phyloP scores from a whole-genome alignment of 37 sponge, comb jelly and placozoan species.

The Axinella damicornis region DNA sequence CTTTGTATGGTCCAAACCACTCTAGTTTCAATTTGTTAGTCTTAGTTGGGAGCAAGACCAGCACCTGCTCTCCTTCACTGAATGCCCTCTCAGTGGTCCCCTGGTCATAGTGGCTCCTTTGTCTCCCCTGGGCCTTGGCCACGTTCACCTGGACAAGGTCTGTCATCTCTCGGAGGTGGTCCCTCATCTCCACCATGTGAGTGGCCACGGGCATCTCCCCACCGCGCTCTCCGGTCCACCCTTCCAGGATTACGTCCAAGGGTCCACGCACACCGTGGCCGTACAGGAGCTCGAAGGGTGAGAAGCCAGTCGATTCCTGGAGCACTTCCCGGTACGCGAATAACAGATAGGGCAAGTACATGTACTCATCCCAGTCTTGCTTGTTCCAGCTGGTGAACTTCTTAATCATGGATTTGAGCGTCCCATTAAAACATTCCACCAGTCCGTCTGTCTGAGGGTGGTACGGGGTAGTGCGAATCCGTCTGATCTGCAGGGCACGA shows the following conservation, averaged over 20 bases:
- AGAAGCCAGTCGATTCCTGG: constrained; percentile 48
- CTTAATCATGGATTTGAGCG: constrained; percentile 42
- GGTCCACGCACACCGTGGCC: constrained; percentile 60
- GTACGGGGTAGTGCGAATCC: constrained; percentile 40
- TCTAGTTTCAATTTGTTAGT: no score
- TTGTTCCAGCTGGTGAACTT: constrained; percentile 1
- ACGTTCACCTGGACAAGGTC: no score
- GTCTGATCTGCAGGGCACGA: constrained; percentile 9
- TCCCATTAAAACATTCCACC: constrained; percentile 41
- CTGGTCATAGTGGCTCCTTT: no score
- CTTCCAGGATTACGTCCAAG: constrained; percentile 48
- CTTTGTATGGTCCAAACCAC: no score
- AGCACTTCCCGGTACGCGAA: constrained; percentile 62
- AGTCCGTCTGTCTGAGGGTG: constrained; percentile 56
- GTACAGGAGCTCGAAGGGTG: constrained; percentile 58
- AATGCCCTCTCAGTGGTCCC: no score
- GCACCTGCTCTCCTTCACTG: no score
- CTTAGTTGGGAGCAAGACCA: no score
- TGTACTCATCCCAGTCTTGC: constrained; percentile 45
- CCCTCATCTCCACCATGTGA: no score
- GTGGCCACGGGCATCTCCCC: no score
- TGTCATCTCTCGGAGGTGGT: no score
- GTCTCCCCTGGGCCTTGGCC: no score
- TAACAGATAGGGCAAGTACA: constrained; percentile 46
- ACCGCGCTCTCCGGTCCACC: no score